Base-by-base conservation (phyloP, 1,140 invertebrate species). In the Frieseomelitta varia region DNA sequence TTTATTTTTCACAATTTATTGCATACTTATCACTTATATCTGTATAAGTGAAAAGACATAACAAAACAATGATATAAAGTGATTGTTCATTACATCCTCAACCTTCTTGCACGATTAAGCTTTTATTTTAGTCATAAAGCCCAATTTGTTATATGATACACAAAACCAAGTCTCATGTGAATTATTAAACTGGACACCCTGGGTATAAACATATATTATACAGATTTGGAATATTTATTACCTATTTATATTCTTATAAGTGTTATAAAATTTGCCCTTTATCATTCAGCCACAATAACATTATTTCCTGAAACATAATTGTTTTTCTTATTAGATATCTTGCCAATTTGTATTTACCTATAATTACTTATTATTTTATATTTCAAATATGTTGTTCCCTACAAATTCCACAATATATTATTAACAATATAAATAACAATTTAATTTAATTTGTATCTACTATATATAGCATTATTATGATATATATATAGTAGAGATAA, bases 281-380 rank as follows among this genome's bases (percentile, higher is more conserved):
- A 93, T 92, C 88, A 92, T 90, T 93, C 92, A 90, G 92, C 93
- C 93, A 91, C 90, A 91, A 92, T 90, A 84, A 92, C 87, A 92
- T 94, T 94, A 93, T 86, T 88, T 92, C 93, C 93, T 94, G 93
- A 93, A 94, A 94, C 92, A 94, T 91, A 94, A 93, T 92, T 61
- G 93, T 90, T 85, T 82, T 88, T 82, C 88, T 87, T 30, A 71
- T 90, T 91, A 86, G 84, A 87, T 69, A 74, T 75, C 39, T 79
- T 82, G 72, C 65, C 73, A 90, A 89, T 90, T 86, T 82, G 34
- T 55, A 34, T 79, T 21, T 19, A 19, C 47, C 24, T 84, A 81
- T 74, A 88, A 81, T 73, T 81, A 86, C 30, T 71, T 78, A 3
- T 84, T 74, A 83, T 61, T 63, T 58, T 79, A 55, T 30, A 21